Evolutionary conservation across 1,140 invertebrate genomes (phyloP).

Genomic region (Drosophila punjabiensis): DNA sequence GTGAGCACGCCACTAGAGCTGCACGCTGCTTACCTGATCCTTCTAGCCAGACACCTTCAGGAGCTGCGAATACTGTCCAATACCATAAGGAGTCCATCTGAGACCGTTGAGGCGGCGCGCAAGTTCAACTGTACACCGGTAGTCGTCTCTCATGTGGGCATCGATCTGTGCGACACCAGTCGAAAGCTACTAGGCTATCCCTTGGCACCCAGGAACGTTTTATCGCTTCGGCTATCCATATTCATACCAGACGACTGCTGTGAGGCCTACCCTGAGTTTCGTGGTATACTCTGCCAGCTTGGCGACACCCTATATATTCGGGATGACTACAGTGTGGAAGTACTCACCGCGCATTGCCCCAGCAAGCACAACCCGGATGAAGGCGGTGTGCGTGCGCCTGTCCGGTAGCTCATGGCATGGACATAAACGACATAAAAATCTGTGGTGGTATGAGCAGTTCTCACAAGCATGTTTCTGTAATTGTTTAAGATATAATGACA

Average conservation of each 20-base stretch:
- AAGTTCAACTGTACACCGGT: slow-evolving; percentile 30
- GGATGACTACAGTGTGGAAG: slow-evolving; percentile 25
- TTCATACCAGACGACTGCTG: slow-evolving; percentile 48
- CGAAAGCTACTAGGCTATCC: slow-evolving; percentile 22
- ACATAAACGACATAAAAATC: background rate
- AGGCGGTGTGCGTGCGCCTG: slow-evolving; percentile 5
- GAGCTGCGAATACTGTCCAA: slow-evolving; percentile 35
- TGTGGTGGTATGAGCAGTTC: background rate
- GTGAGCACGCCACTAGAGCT: slow-evolving; percentile 34
- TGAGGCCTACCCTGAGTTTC: slow-evolving; percentile 48
- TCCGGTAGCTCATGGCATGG: background rate
- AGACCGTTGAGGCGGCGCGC: slow-evolving; percentile 1
- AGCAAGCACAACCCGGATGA: slow-evolving; percentile 1
- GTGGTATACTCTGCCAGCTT: slow-evolving; percentile 51
- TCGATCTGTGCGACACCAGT: slow-evolving; percentile 10
- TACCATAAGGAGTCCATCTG: background rate
- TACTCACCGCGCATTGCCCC: slow-evolving; percentile 34
- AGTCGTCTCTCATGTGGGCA: slow-evolving; percentile 43
- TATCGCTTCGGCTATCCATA: slow-evolving; percentile 50
- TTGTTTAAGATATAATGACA: background rate
- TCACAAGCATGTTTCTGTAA: background rate
- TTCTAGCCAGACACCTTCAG: slow-evolving; percentile 25
- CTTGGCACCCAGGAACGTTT: slow-evolving; percentile 39
- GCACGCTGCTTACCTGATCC: slow-evolving; percentile 36
- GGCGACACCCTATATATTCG: slow-evolving; percentile 48